Evolutionary conservation across 2,113 vertebrate species (phyloP).

Genomic region (Ptychochromis oligacanthus): DNA sequence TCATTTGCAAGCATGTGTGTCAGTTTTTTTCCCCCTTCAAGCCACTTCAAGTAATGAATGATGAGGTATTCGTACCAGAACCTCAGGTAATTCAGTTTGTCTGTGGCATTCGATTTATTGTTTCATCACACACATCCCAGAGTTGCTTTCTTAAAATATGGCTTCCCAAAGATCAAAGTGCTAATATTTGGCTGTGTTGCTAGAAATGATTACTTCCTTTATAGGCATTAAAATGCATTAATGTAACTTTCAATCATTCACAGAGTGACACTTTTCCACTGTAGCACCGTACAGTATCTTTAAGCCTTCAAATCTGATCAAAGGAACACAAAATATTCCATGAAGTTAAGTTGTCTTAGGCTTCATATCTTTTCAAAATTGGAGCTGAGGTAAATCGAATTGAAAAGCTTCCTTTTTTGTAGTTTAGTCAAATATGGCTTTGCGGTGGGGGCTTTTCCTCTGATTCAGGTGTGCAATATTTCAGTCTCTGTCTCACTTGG

Average conservation of each 20-base stretch:
- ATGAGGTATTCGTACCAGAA: constrained; percentile 1
- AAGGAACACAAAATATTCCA: constrained; percentile 9
- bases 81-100: background rate
- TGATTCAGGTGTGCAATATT: background rate
- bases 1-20: background rate
- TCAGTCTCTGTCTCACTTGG: constrained; percentile 10
- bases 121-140: constrained; percentile 2
- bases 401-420: constrained; percentile 25
- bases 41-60: background rate
- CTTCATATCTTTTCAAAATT: constrained; percentile 16
- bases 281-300: background rate
- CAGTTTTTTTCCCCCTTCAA: background rate
- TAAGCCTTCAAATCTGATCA: constrained; percentile 23
- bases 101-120: background rate
- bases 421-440: background rate
- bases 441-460: background rate
- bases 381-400: background rate
- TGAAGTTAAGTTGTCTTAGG: background rate
- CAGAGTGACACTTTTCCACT: background rate
- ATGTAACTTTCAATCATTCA: background rate
- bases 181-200: background rate
- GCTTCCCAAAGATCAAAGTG: constrained; percentile 15
- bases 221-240: background rate
- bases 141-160: constrained; percentile 1
- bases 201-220: background rate